Evolutionary conservation across 1,140 invertebrate species (phyloP).

Genomic region (Oscheius sp.): DNA sequence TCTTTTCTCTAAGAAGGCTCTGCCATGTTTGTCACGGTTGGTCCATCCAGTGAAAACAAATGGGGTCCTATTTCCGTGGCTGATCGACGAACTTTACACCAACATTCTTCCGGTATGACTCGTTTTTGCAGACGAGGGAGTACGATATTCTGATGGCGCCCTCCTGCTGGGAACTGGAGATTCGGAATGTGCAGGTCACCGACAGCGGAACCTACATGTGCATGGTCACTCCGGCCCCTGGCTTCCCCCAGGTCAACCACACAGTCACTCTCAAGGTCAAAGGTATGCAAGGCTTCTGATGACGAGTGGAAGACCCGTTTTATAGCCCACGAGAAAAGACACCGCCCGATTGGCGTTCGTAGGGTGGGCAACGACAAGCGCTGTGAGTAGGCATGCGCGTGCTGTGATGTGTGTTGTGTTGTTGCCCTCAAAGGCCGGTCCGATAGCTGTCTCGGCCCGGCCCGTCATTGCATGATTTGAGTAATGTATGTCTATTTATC

Average conservation of each 20-base stretch:
- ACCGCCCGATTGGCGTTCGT: not conserved
- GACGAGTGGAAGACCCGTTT: not conserved
- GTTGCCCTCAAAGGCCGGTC: not conserved
- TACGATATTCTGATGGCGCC: conserved; percentile 4
- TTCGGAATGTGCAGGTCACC: conserved; percentile 39
- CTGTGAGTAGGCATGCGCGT: not conserved
- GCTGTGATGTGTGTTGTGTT: not conserved
- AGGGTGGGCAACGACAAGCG: not conserved
- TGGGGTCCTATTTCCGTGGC: no score
- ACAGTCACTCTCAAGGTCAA: conserved; percentile 57
- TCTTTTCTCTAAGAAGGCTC: no score
- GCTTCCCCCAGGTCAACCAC: conserved; percentile 44
- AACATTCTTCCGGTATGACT: no score
- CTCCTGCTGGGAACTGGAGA: conserved; percentile 45
- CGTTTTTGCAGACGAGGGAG: not conserved
- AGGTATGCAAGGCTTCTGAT: conserved; percentile 40
- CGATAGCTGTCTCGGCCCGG: no score
- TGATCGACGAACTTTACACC: no score
- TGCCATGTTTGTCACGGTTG: no score
- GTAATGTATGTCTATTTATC: not conserved
- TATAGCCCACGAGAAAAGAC: not conserved
- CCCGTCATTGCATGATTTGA: not conserved
- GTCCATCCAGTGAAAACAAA: no score
- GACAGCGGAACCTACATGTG: conserved; percentile 49
- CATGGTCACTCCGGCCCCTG: conserved; percentile 48